Evolutionary conservation across 1,140 invertebrate genomes (phyloP).

Genomic region (Apocrypta bakeri): DNA sequence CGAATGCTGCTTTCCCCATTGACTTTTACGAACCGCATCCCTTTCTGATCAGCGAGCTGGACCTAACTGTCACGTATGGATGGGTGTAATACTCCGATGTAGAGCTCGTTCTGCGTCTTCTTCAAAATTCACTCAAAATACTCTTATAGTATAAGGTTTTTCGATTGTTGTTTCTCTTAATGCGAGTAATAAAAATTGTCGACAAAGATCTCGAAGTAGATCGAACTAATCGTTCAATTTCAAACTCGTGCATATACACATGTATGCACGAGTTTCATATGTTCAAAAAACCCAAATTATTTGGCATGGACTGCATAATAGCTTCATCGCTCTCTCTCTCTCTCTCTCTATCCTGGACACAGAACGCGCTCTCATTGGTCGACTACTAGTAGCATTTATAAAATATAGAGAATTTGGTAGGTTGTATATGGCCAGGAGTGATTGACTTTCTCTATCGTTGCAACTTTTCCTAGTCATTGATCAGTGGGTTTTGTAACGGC

Average conservation of each 20-base stretch:
- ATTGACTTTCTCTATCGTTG: background rate
- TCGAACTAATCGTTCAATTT: too few species aligned
- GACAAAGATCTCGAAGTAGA: too few species aligned
- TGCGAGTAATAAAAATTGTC: too few species aligned
- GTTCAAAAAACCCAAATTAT: background rate
- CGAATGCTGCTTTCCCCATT: background rate
- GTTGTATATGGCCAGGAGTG: conserved; percentile 11
- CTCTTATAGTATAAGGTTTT: too few species aligned
- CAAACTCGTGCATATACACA: too few species aligned
- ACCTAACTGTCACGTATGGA: background rate
- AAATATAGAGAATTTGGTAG: background rate
- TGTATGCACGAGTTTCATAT: background rate
- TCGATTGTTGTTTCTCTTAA: too few species aligned
- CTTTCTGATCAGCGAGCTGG: background rate
- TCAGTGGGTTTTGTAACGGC: too few species aligned
- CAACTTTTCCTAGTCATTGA: background rate
- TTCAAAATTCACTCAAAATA: background rate
- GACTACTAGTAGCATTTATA: background rate
- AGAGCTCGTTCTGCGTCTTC: background rate
- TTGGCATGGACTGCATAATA: background rate
- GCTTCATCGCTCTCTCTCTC: background rate
- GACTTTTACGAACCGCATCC: background rate
- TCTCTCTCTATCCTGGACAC: background rate
- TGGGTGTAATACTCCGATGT: too few species aligned
- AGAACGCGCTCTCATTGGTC: background rate